phyloP scores from a whole-genome alignment of 2,888 invertebrate species.

The Cephus nigrinus region DNA sequence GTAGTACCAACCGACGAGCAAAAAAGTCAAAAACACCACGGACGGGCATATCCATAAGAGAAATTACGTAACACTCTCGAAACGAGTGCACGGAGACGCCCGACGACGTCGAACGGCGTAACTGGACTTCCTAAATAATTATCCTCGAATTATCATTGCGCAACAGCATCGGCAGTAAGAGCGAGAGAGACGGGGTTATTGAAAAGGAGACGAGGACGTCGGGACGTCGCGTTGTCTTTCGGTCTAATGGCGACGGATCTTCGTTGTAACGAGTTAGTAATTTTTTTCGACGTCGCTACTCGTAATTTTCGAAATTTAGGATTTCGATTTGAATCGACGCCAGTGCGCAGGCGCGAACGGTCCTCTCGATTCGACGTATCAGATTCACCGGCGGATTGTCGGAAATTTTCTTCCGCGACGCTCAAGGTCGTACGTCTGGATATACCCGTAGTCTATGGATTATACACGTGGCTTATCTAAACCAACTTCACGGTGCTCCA shows the following conservation, averaged over 20 bases:
- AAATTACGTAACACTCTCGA: background rate
- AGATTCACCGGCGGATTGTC: background rate
- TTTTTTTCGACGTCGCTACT: background rate
- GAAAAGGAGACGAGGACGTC: background rate
- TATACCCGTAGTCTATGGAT: background rate
- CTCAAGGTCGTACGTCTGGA: background rate
- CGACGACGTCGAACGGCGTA: background rate
- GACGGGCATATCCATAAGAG: background rate
- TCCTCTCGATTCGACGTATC: background rate
- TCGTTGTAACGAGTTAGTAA: slow-evolving; percentile 30
- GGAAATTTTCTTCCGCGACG: background rate
- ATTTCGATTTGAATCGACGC: background rate
- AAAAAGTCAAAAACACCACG: background rate
- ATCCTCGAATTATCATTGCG: slow-evolving; percentile 1
- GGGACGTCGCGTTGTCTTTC: slow-evolving; percentile 15
- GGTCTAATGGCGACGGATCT: slow-evolving; percentile 22
- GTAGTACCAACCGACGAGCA: background rate
- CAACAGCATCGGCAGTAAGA: slow-evolving; percentile 5
- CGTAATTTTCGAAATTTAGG: background rate
- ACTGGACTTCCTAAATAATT: background rate
- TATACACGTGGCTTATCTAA: background rate
- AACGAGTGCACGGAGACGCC: background rate
- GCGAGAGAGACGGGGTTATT: background rate
- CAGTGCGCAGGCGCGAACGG: background rate
- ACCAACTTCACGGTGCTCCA: background rate